Evolutionary conservation across 2,113 vertebrate genomes (phyloP).

Genomic region (Hippocampus barbouri): DNA sequence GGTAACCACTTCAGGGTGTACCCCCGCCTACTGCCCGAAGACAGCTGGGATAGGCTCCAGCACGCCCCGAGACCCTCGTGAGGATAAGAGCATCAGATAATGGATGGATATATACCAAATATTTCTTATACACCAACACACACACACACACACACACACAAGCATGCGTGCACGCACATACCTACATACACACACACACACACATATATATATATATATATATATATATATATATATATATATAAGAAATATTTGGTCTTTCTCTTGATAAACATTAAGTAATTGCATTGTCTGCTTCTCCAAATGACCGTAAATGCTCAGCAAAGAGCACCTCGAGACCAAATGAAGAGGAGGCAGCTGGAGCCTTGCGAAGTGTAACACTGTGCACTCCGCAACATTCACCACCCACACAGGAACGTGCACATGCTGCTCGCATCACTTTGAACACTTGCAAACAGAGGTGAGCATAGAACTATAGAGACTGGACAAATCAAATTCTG

Average conservation of each 20-base stretch:
- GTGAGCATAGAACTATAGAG: slow-evolving; percentile 16
- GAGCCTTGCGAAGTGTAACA: slow-evolving; percentile 39
- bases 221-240: no score
- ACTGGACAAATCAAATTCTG: slow-evolving; percentile 3
- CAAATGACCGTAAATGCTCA: slow-evolving; percentile 67
- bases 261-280: slow-evolving; percentile 6
- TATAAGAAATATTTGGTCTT: not conserved
- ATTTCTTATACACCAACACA: no score
- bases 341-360: slow-evolving; percentile 44
- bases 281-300: slow-evolving; percentile 23
- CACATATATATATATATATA: no score
- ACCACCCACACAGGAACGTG: slow-evolving; percentile 36
- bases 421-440: slow-evolving; percentile 6
- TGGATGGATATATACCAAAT: no score
- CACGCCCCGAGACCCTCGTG: no score
- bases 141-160: no score
- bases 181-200: no score
- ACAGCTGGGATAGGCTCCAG: no score
- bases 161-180: no score
- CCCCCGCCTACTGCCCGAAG: no score
- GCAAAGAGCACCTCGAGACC: slow-evolving; percentile 36
- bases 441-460: slow-evolving; percentile 25
- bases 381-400: slow-evolving; percentile 63
- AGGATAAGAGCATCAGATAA: no score
- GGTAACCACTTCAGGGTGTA: no score